Percentiles rank a stretch among this genome's conserved stretches.
These are phyloP conservation scores for Apodemus speciosus DNA, from an alignment of 2,113 vertebrate genomes.

Conservation along the genomic window DNA sequence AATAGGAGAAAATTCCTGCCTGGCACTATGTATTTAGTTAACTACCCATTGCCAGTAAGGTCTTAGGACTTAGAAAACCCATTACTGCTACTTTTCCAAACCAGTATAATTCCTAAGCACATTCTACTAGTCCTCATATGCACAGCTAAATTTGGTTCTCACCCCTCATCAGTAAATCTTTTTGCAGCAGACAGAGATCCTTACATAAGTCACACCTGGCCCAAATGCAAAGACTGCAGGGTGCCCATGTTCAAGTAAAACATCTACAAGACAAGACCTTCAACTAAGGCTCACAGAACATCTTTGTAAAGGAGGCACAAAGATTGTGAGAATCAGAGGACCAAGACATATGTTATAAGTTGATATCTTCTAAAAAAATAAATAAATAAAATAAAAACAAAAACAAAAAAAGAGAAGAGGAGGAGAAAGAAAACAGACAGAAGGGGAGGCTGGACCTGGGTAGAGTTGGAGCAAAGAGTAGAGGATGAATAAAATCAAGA, in stretches of 20 bases:
- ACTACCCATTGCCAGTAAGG: neutral
- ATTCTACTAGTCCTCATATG: neutral
- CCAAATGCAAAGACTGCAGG: neutral
- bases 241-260: neutral
- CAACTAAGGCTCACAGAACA: neutral
- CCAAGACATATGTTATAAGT: neutral
- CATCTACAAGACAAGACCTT: neutral
- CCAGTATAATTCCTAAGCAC: neutral
- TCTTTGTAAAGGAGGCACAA: neutral
- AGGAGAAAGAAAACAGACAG: neutral
- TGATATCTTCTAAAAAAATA: neutral
- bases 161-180: neutral
- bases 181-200: neutral
- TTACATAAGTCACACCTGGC: neutral
- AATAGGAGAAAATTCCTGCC: neutral
- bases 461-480: accelerated
- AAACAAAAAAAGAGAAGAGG: neutral
- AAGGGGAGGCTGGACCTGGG: neutral
- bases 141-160: neutral
- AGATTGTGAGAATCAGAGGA: neutral
- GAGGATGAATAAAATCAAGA: neutral
- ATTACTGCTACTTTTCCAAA: neutral
- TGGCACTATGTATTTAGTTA: neutral
- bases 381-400: neutral
- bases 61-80: neutral